Evolutionary conservation across 2,888 invertebrate genomes (phyloP), one percentile per base, ranked within the genome.

Genomic region (Trissonchulus latispiculum): DNA sequence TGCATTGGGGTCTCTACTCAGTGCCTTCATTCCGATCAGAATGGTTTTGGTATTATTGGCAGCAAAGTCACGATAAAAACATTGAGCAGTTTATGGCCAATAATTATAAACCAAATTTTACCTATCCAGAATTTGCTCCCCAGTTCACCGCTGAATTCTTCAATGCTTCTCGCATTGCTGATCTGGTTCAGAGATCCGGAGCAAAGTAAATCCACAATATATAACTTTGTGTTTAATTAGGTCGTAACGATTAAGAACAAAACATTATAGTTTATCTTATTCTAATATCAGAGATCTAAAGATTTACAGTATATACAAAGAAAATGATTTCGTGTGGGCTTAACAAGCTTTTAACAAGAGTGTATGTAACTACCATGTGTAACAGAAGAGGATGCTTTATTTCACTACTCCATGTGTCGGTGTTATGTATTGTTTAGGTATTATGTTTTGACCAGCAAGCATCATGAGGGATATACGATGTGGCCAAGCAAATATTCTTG

Each of bases 401-500:
- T n/a, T n/a, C n/a, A n/a, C n/a, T n/a, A n/a, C n/a, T n/a, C n/a
- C n/a, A n/a, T n/a, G n/a, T n/a, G n/a, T n/a, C n/a, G n/a, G n/a
- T n/a, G n/a, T n/a, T n/a, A n/a, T n/a, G n/a, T n/a, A n/a, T n/a
- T n/a, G n/a, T n/a, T n/a, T n/a, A 90, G 90, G 81, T 91, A 92
- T 80, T 87, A 92, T 0, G 91, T 93, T 0, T 82, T 93, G 61
- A 92, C 92, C 3, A 91, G 90, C 81, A 93, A 93, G 83, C 93
- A 93, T 83, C 92, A 93, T 82, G 93, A 93, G 82, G 93, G 93
- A 0, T 93, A 86, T 81, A 89, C 91, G 2, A 81, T 91, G 70
- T 93, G 92, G 88, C 91, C 92, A n/a, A 91, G 92, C 0, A 87
- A 87, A 77, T 87, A 88, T 72, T 89, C 91, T 0, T 95, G 89